Evolutionary conservation across 2,888 invertebrate species (phyloP), one percentile per base, ranked within the genome.

Genomic region (Copidosoma aretas): DNA sequence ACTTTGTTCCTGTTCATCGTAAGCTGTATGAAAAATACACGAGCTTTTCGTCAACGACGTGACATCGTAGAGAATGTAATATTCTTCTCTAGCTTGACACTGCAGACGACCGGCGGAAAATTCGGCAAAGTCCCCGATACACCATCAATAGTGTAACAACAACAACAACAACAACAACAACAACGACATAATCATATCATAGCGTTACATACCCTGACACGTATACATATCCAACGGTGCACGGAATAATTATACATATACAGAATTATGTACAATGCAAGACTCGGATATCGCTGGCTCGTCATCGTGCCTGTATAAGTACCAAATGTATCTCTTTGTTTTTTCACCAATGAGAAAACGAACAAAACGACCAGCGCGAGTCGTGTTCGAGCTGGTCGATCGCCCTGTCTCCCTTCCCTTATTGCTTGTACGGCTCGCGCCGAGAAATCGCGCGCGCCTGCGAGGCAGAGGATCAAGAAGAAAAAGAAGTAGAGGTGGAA

Each of bases 11-110:
- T 46, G 4, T 46, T 46, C n/a, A 19, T 66, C 54, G 64, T 39
- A 65, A 19, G 64, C 58, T 58, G 64, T 61, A 67, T 67, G 70
- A 70, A 67, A 70, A 67, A 67, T 64, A 64, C 32, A 32, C 70
- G 60, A 64, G 53, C 51, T 63, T 62, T 70, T 54, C 19, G 3
- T 32, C 32, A 32, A 32, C 32, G 32, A 66, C 59, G 49, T 49
- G 19, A 61, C 41, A 60, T 63, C 58, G 51, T 53, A 53, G 60
- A 54, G 60, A 32, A 56, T 19, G 39, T 54, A 52, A 46, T 12
- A 12, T 12, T 17, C 21, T 39, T 10, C 25, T 19, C 15, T 17
- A 32, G 17, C 10, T 1, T 49, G n/a, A n/a, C n/a, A n/a, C 14
- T 17, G n/a, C 51, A 19, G 14, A 19, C 25, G 32, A 32, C 32